Evolutionary conservation across 2,888 invertebrate species (phyloP).

Genomic region (Chrysolina haemoptera): DNA sequence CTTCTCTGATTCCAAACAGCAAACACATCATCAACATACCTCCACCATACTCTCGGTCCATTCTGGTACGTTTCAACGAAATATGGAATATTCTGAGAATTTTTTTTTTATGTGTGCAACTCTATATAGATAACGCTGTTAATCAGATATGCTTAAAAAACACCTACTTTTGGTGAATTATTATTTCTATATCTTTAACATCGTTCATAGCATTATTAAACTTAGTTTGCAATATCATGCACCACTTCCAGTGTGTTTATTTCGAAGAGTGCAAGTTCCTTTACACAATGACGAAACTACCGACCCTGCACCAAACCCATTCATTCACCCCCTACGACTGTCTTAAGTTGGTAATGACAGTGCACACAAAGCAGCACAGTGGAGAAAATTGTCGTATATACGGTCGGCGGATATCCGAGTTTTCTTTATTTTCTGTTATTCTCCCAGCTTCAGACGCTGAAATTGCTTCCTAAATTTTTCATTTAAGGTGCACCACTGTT

Average conservation of each 20-base stretch:
- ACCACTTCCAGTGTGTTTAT: neutral
- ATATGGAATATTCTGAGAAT: too few relatives aligned
- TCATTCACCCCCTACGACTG: slow-evolving; percentile 56
- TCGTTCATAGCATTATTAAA: too few relatives aligned
- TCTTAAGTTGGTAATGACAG: slow-evolving; percentile 39
- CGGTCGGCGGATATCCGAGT: slow-evolving; percentile 42
- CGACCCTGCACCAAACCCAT: slow-evolving; percentile 43
- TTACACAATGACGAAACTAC: neutral
- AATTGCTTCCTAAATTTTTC: slow-evolving; percentile 41
- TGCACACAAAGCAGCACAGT: slow-evolving; percentile 39
- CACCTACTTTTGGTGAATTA: too few relatives aligned
- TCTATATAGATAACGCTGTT: too few relatives aligned
- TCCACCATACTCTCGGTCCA: too few relatives aligned
- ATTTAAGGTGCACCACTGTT: slow-evolving; percentile 25
- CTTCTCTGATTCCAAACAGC: too few relatives aligned
- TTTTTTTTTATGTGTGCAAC: too few relatives aligned
- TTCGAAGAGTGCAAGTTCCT: neutral
- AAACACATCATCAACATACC: too few relatives aligned
- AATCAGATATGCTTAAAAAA: too few relatives aligned
- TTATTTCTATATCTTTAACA: too few relatives aligned
- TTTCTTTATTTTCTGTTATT: slow-evolving; percentile 43
- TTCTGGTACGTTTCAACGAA: too few relatives aligned
- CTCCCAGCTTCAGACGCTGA: slow-evolving; percentile 37
- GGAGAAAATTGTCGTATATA: slow-evolving; percentile 43
- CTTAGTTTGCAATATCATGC: too few relatives aligned